Evolutionary conservation across 1,140 invertebrate genomes (phyloP), one percentile per base, ranked within the genome.

Genomic region (Tetraneura akinire): DNA sequence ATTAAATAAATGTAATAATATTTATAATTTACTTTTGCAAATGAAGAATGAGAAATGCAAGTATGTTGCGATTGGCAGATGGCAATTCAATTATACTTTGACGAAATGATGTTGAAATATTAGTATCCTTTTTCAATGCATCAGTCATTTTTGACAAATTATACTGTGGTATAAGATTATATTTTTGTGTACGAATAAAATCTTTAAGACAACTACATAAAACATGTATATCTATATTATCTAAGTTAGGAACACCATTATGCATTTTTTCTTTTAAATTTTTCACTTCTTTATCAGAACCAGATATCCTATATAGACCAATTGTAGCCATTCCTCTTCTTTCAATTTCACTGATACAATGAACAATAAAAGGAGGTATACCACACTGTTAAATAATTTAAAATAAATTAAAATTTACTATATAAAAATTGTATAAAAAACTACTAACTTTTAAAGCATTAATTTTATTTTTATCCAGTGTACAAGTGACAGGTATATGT

Each of bases 281-380:
- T 85, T 94, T 96, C 1, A 97, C 92, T 80, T 96, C 94, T 81
- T 90, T 89, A 49, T 93, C 92, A 5, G 92, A 91, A 29, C 96
- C 96, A 80, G 94, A 92, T 45, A 98, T 89, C 78, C 97, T 90
- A 86, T 99, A 99, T 1, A 99, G 87, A 3, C 97, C 97, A 47
- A 93, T 89, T 87, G 96, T 94, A 9, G 86, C 89, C n/a, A 98
- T 86, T 1, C 92, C 96, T 49, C 95, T 87, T 5, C 90, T 87
- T 88, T 98, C 97, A 47, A 99, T 90, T 86, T 98, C 96, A 84
- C 94, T 96, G 11, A 98, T 90, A 85, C 96, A 98, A 85, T 98
- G 96, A 64, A 98, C 92, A 82, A 99, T 89, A 0, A 98, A 84
- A 1, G 94, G 92, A 11, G 97, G 97, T 55, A 99, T 92, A 92